phyloP scores from a whole-genome alignment of 2,113 vertebrate genomes.

The Rafetus swinhoei region DNA sequence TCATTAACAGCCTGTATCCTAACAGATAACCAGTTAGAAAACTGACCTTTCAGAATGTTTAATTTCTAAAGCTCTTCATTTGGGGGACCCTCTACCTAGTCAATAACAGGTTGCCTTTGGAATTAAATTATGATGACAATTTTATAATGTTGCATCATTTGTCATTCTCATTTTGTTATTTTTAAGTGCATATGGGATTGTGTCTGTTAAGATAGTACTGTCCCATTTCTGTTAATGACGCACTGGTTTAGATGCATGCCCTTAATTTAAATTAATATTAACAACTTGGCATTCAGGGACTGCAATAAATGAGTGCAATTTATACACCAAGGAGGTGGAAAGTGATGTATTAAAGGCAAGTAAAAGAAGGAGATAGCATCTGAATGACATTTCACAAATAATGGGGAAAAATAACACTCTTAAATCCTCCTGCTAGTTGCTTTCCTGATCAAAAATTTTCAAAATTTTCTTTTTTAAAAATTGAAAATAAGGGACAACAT shows the following conservation, averaged over 20 bases:
- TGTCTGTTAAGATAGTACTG: not conserved
- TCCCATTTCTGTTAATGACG: not conserved
- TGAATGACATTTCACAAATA: not conserved
- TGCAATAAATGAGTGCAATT: not conserved
- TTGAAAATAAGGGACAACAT: not conserved
- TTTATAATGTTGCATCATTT: not conserved
- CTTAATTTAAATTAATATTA: not conserved
- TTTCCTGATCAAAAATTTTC: not conserved
- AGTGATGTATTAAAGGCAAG: not conserved
- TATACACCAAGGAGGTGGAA: not conserved
- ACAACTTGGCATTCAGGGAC: not conserved
- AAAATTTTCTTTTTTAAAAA: not conserved
- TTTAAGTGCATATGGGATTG: not conserved
- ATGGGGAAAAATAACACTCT: not conserved
- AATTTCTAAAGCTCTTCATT: not conserved
- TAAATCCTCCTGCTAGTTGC: not conserved
- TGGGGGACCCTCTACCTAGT: not conserved
- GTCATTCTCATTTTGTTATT: not conserved
- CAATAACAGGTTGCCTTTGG: not conserved
- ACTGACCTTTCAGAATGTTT: not conserved
- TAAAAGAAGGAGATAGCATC: not conserved
- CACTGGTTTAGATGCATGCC: not conserved
- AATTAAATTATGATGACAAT: not conserved
- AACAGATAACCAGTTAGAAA: not conserved
- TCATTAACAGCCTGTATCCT: not conserved